These are phyloP conservation scores for Dysidea cf. avara DNA, from an alignment of 37 sponge, comb jelly and placozoan species.

Conservation along the genomic window DNA sequence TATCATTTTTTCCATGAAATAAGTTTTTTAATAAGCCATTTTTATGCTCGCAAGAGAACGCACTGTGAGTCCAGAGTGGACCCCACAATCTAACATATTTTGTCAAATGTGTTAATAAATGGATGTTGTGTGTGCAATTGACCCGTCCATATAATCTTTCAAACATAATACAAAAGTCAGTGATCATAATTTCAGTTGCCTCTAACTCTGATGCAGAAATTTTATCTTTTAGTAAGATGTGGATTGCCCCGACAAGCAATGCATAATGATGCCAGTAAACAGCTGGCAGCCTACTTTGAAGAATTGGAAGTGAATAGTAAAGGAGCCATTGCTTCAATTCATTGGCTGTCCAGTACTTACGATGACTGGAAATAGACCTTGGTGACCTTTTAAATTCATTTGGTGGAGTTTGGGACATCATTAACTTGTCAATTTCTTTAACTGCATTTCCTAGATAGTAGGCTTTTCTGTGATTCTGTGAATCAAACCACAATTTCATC, in stretches of 20 bases:
- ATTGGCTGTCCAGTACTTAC: slow-evolving; percentile 8
- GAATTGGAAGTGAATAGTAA: slow-evolving; percentile 1
- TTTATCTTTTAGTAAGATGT: not conserved
- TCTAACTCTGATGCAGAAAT: not conserved
- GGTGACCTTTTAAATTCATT: slow-evolving; percentile 11
- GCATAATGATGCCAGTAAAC: slow-evolving; percentile 18
- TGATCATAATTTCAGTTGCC: slow-evolving; percentile 3
- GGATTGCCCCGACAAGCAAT: slow-evolving; percentile 6
- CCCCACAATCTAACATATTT: slow-evolving; percentile 4
- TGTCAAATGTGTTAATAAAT: slow-evolving; percentile 8
- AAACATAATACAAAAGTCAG: not conserved
- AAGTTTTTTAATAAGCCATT: slow-evolving; percentile 3
- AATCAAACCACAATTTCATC: slow-evolving; percentile 18
- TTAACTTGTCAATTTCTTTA: not conserved
- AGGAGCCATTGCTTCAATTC: slow-evolving; percentile 6
- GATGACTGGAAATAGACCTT: slow-evolving; percentile 2
- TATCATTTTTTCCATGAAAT: no score
- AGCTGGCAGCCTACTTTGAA: not conserved
- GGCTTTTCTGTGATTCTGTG: slow-evolving; percentile 10
- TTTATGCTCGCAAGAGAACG: slow-evolving; percentile 9
- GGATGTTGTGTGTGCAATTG: not conserved
- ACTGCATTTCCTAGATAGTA: slow-evolving; percentile 22
- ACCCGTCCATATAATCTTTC: not conserved
- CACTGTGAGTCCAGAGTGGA: slow-evolving; percentile 5
- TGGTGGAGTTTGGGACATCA: slow-evolving; percentile 12